Evolutionary conservation across 2,888 invertebrate genomes (phyloP).

Genomic region (Cephus spinipes): DNA sequence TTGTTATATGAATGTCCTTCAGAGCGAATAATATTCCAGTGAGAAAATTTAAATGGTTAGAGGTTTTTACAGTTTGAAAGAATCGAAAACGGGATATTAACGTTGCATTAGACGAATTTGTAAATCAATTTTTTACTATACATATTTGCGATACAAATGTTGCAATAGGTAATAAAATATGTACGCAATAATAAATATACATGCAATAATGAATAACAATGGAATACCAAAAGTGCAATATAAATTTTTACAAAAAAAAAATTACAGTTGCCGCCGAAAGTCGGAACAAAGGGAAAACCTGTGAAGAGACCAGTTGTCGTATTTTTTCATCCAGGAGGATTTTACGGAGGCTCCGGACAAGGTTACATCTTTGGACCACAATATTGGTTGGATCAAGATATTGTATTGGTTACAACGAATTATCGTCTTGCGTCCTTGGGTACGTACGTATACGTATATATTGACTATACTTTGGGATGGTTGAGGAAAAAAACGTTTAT

Average conservation of each 20-base stretch:
- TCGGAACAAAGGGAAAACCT: background rate
- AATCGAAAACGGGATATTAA: background rate
- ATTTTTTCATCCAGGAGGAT: conserved; percentile 75
- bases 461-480: background rate
- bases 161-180: background rate
- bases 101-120: background rate
- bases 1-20: background rate
- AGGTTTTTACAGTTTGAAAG: background rate
- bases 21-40: background rate
- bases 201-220: background rate
- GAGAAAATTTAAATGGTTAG: background rate
- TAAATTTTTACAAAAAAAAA: background rate
- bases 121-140: background rate
- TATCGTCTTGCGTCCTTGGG: conserved; percentile 73
- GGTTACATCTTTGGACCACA: conserved; percentile 72
- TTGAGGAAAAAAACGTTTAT: background rate
- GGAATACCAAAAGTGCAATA: background rate
- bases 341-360: conserved; percentile 72
- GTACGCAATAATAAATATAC: background rate
- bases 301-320: conserved; percentile 71
- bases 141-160: background rate
- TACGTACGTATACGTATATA: conserved; percentile 23
- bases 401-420: conserved; percentile 76
- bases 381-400: conserved; percentile 74
- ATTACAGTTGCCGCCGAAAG: background rate